These are phyloP conservation scores for Torymus auratus DNA, from an alignment of 2,888 invertebrate species.

Conservation along the genomic window DNA sequence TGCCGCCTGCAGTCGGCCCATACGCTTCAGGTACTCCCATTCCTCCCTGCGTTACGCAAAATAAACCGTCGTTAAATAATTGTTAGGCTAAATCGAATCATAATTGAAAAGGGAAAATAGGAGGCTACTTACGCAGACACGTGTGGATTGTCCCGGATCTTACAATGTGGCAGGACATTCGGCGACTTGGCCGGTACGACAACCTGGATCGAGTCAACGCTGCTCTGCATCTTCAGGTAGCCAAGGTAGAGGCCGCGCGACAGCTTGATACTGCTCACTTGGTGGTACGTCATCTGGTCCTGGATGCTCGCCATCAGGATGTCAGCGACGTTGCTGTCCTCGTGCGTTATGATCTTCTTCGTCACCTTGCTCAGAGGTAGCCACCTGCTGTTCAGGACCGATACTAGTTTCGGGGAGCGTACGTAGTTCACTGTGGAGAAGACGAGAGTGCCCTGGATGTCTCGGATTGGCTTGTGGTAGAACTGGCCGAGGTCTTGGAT, in stretches of 20 bases:
- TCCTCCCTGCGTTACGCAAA: slow-evolving; percentile 85
- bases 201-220: slow-evolving; percentile 95
- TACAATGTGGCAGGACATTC: slow-evolving; percentile 95
- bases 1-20: slow-evolving; percentile 72
- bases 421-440: slow-evolving; percentile 90
- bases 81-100: neutral
- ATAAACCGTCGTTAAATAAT: too few relatives aligned
- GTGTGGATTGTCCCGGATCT: slow-evolving; percentile 95
- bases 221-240: slow-evolving; percentile 97
- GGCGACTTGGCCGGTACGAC: slow-evolving; percentile 95
- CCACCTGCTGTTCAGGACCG: slow-evolving; percentile 95
- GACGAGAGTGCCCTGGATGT: slow-evolving; percentile 93
- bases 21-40: slow-evolving; percentile 91
- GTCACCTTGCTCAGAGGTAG: slow-evolving; percentile 90
- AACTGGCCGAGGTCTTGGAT: slow-evolving; percentile 96
- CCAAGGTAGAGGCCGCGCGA: slow-evolving; percentile 94
- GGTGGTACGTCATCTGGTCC: slow-evolving; percentile 85
- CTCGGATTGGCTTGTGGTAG: slow-evolving; percentile 93
- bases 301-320: slow-evolving; percentile 91
- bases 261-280: slow-evolving; percentile 89
- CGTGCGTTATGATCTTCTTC: slow-evolving; percentile 86
- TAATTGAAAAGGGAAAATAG: neutral
- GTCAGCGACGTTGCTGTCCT: slow-evolving; percentile 88
- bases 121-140: slow-evolving; percentile 86
- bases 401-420: slow-evolving; percentile 89